Evolutionary conservation across 64 coral and sea anemone genomes (phyloP), one percentile per base, ranked within the genome.

Genomic region (Trachythela sp.): DNA sequence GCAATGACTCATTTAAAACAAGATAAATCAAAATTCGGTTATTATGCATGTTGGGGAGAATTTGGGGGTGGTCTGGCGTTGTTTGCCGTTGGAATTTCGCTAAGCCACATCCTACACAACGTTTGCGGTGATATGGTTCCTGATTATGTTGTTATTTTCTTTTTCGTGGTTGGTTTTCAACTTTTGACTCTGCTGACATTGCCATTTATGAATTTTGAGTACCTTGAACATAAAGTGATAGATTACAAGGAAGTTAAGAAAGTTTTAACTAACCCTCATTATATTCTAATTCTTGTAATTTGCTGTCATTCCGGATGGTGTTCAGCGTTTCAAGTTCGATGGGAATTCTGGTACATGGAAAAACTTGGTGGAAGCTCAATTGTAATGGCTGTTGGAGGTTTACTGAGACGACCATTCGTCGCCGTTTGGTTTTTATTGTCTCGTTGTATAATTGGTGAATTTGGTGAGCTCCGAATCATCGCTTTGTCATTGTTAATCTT

Each of bases 1-100:
- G 56, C 56, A 6, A 64, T 64, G 56, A 64, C 56, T 10, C 56
- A 64, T 64, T 64, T 64, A 22, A 10, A 64, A 26, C 56, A 64
- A 64, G 24, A 64, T 64, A 64, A 64, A 64, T 24, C 56, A 2
- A 64, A 64, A 22, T 64, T 64, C 26, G 56, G 56, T 64, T 64
- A 64, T 64, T 64, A 64, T 64, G 56, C 56, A 64, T 64, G 13
- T 20, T 64, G 56, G 56, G 56, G 56, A 64, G 56, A 64, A 64
- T 7, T 64, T 26, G 56, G 56, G 7, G 56, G 56, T n/a, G 56
- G 56, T 64, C 20, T 64, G 3, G 56, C 56, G 20, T 64, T 64
- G 56, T 64, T 64, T 64, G 22, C 22, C 17, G 56, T 64, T 27
- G 56, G 56, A 64, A 20, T 64, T 0, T 64, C 15, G 0, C 20